Conservation (phyloP, 2,888 invertebrate species). For the Eubasilissa splendida region DNA sequence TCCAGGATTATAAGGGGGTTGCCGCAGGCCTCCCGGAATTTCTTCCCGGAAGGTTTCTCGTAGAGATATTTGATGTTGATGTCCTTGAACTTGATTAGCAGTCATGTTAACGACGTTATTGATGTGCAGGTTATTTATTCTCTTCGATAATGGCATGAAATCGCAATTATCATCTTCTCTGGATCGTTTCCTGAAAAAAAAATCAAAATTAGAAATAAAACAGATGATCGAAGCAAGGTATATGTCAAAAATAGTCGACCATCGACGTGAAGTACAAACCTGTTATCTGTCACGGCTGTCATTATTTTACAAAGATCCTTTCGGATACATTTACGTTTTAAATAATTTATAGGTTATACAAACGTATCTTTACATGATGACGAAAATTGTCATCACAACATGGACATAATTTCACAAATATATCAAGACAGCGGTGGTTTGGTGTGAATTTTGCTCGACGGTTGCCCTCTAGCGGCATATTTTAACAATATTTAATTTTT, state of each 20-base stretch:
- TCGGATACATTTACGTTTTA: conserved; percentile 17
- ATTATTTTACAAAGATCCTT: conserved; percentile 35
- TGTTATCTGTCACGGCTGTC: conserved; percentile 50
- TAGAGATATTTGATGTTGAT: conserved; percentile 61
- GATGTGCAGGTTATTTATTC: conserved; percentile 91
- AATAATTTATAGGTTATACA: not conserved
- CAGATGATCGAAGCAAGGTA: conserved; percentile 23
- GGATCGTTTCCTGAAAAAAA: conserved; percentile 79
- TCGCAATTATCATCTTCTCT: conserved; percentile 85
- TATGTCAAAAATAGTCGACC: conserved; percentile 27
- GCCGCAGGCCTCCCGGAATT: conserved; percentile 55
- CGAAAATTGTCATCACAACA: conserved; percentile 25
- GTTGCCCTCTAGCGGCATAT: conserved; percentile 15
- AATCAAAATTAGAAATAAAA: conserved; percentile 36
- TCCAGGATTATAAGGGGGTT: conserved; percentile 82
- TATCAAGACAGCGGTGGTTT: not conserved
- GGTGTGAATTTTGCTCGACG: not conserved
- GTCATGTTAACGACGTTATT: conserved; percentile 68
- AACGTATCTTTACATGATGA: conserved; percentile 16
- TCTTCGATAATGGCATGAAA: conserved; percentile 90
- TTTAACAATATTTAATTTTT: not conserved
- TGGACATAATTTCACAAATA: conserved; percentile 1
- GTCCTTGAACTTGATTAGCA: conserved; percentile 48
- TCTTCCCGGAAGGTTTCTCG: conserved; percentile 59
- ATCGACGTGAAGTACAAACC: conserved; percentile 30